Evolutionary conservation across 2,888 invertebrate genomes (phyloP), one percentile per base, ranked within the genome.

Genomic region (Athetis lepigone): DNA sequence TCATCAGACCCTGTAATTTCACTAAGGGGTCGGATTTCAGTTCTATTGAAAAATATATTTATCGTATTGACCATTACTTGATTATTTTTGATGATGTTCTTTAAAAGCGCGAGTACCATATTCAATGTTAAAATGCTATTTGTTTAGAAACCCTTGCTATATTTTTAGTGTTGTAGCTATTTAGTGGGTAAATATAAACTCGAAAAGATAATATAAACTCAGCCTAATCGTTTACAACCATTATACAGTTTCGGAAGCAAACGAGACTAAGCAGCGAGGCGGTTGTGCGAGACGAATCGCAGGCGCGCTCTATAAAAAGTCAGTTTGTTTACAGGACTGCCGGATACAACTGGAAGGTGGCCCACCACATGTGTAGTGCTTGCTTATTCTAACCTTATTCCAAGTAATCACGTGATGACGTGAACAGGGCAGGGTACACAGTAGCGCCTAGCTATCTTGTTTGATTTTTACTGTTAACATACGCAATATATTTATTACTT

Each of bases 271-370:
- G 80, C 82, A 81, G 81, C 59, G 64, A 79, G 83, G 77, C 73
- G 81, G 78, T 83, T 82, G 85, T 77, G 85, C 81, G 87, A 91
- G 91, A 92, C 88, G 88, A 86, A 90, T 83, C 81, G 86, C 91
- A 90, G 91, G 83, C 91, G 75, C 81, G 85, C 85, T 90, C 92
- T 93, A 93, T 93, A 93, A 94, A 93, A 93, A 93, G 89, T 90
- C 82, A 65, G 88, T 88, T 88, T 93, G 92, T 94, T 93, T 93
- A 94, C 88, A 85, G 75, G 84, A 81, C 79, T 79, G 84, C 89
- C 87, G 93, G 92, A 93, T 92, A 88, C 88, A 90, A 88, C 85
- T 85, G 84, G 80, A 75, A 85, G 83, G 83, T 79, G 89, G 88
- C 80, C 78, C 77, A 85, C 90, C 91, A 88, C 91, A 90, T 89